Conservation (phyloP, 2,113 vertebrate species). For the Prunella himalayana region DNA sequence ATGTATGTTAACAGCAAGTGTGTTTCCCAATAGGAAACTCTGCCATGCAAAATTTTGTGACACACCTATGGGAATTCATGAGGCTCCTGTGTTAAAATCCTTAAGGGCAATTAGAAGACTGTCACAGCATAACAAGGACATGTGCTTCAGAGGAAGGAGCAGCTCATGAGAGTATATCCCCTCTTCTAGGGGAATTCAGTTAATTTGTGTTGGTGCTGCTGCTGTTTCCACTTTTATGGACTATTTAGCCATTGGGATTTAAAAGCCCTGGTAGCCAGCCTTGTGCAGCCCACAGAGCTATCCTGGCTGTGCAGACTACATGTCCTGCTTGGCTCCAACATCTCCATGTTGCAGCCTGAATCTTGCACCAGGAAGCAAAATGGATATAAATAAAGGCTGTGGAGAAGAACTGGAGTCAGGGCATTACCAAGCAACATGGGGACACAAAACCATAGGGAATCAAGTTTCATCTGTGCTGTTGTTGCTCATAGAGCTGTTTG, state of each 20-base stretch:
- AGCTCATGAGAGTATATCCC: background rate
- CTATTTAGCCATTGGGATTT: background rate
- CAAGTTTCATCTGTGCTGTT: background rate
- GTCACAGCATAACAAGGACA: background rate
- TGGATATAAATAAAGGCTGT: background rate
- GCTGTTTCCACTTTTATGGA: background rate
- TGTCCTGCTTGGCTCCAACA: background rate
- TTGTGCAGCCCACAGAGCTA: background rate
- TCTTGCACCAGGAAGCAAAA: background rate
- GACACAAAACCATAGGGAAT: background rate
- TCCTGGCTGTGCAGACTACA: background rate
- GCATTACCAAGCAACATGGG: background rate
- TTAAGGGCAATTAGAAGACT: background rate
- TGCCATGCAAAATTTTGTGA: background rate
- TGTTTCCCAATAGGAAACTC: background rate
- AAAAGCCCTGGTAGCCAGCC: background rate
- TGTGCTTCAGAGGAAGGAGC: background rate
- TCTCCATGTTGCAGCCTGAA: accelerated
- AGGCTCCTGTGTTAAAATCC: background rate
- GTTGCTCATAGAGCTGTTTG: background rate
- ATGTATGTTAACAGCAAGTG: background rate
- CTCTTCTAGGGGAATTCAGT: background rate
- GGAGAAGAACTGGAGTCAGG: background rate
- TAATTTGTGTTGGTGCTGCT: background rate
- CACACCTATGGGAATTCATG: background rate